Evolutionary conservation across 2,797 vertebrate genomes (phyloP), one percentile per base, ranked within the genome.

Genomic region (Mastacembelus armatus): DNA sequence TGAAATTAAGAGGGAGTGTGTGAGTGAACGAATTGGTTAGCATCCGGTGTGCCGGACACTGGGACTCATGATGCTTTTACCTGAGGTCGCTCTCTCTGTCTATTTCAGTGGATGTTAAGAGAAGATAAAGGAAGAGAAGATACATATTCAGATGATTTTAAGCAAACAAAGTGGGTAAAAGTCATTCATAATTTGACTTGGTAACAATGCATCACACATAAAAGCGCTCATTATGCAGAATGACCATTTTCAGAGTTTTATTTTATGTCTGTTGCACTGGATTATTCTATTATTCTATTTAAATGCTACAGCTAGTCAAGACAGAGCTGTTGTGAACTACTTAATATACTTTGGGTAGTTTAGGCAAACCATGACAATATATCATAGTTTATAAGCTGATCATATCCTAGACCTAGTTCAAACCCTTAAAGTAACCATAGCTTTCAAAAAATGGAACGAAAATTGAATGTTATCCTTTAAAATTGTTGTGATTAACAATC

Each of bases 1-100:
- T 61, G 47, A 54, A 71, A 62, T 54, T 33, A 52, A 57, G 44
- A 68, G 56, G 10, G 38, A 38, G 47, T 0, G 63, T 24, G 55
- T 24, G 26, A 42, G 48, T 21, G 67, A 61, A 55, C 65, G 58
- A 73, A 35, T 57, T 42, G 45, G 61, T 47, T n/a, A 18, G 22
- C 38, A 32, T 74, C 56, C 42, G 16, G 35, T 62, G 44, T 45
- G 48, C 30, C 24, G 76, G 67, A 69, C 32, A 44, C 21, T 0
- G 40, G 43, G 69, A 59, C 72, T 47, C 61, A 29, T 33, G 40
- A 49, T 74, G 57, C 57, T 38, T 56, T 42, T 44, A 33, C 42
- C 50, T 35, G 5, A 58, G 22, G 32, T 30, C 30, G 45, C 42
- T 38, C 39, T 30, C 39, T 18, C 19, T 52, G 38, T 40, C 4